phyloP scores from a whole-genome alignment of 1,140 invertebrate species.

The Anadara kagoshimensis region DNA sequence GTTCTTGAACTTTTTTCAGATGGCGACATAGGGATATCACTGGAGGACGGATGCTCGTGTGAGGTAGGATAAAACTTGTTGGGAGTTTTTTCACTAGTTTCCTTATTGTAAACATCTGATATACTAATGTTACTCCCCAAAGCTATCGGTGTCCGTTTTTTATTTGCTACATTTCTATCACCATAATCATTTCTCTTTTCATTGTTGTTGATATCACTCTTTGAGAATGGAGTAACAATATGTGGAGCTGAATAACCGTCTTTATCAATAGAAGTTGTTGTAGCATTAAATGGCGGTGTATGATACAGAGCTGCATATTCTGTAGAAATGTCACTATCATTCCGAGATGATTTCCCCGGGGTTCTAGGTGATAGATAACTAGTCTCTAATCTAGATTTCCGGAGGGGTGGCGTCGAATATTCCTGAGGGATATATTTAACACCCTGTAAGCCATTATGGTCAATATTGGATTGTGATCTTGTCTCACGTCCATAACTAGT shows the following conservation, averaged over 20 bases:
- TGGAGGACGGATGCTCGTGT: background rate
- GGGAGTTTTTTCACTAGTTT: background rate
- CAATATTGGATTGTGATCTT: background rate
- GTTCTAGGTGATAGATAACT: too few species aligned
- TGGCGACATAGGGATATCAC: background rate
- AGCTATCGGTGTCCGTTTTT: constrained; percentile 49
- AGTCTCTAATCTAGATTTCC: too few species aligned
- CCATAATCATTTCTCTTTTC: constrained; percentile 13
- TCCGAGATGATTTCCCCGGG: constrained; percentile 1
- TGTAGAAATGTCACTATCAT: constrained; percentile 30
- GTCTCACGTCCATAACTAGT: constrained; percentile 32
- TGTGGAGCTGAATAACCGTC: constrained; percentile 23
- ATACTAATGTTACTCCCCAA: constrained; percentile 57
- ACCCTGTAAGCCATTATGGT: background rate
- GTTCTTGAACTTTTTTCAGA: background rate
- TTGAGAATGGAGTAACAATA: constrained; percentile 14
- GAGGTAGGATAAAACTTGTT: background rate
- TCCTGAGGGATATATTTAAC: too few species aligned
- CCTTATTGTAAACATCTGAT: constrained; percentile 47
- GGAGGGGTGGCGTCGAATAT: too few species aligned
- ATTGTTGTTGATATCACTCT: constrained; percentile 39
- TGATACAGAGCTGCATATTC: constrained; percentile 35
- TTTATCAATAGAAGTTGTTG: constrained; percentile 24
- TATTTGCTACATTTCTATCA: constrained; percentile 18
- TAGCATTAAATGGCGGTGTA: constrained; percentile 30